Evolutionary conservation across 1,140 invertebrate species (phyloP), one percentile per base, ranked within the genome.

Genomic region (Hydropsyche tenuis): DNA sequence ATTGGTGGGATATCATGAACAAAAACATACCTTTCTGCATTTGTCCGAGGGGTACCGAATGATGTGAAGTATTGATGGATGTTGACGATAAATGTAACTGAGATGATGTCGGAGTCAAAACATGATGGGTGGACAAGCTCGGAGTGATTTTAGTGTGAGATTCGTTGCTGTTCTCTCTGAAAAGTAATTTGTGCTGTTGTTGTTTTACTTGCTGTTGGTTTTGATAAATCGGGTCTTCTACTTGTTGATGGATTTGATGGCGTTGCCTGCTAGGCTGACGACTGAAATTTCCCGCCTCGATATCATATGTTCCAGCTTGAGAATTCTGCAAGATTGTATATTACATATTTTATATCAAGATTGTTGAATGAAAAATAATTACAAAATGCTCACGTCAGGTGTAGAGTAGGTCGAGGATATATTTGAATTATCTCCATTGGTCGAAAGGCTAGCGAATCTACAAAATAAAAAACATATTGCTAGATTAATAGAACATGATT

Each of bases 381-480:
- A 43, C 18, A 53, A 18, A n/a, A 18, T 37, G 14, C 42, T 18
- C 43, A 45, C 22, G 43, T 74, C 22, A 62, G 22, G 51, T 48
- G 66, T 43, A 53, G 51, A 69, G 60, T 76, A 69, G 16, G 64
- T 7, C 11, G 70, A 14, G 1, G 70, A 25, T 16, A 64, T 23
- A 63, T 69, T 69, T 16, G 70, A 45, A 72, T 79, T 79, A 71
- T 85, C 81, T 79, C 81, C 85, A 73, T 86, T 87, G 45, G 90
- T 86, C 16, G 90, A 90, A 53, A 92, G 82, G 83, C 87, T 90
- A n/a, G 89, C 89, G 86, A 91, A 91, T 81, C 90, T 91, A 76
- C 37, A 82, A 81, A 43, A 78, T 75, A 78, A 43, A 66, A 45
- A n/a, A n/a, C n/a, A n/a, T n/a, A n/a, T n/a, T n/a, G n/a, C n/a